Evolutionary conservation across 2,888 invertebrate species (phyloP), one percentile per base, ranked within the genome.

Genomic region (Anoplius nigerrimus): DNA sequence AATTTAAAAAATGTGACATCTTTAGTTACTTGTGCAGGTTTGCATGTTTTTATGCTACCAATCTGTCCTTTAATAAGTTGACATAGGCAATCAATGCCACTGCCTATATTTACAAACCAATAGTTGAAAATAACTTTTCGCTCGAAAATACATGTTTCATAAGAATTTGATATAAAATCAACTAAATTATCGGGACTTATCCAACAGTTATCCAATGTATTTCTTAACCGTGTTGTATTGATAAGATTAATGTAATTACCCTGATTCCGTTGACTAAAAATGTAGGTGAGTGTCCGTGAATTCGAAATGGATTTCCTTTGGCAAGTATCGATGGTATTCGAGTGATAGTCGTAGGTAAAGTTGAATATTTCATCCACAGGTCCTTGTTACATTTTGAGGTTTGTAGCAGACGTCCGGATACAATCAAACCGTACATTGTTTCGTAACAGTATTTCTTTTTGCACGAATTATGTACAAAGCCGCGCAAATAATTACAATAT

Each of bases 401-500:
- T 54, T 69, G 72, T 34, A 69, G 61, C 20, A 81, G 60, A 70
- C 75, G 76, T 21, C 76, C 68, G 43, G 70, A 79, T 58, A 80
- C 58, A 60, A 78, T 20, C 59, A 76, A 67, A 48, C 75, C 75
- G 69, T 77, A 77, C 84, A 84, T 84, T 16, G 63, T 75, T 46
- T 2, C 46, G 16, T 20, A 0, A 20, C 11, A 20, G 15, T n/a
- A 2, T 34, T 3, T 34, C 1, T 13, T 34, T 6, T 1, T 1
- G 34, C 11, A 2, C 2, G 6, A 24, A 2, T 24, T 24, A 24
- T 24, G 24, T 24, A 24, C 24, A 24, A 24, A 6, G 6, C 6
- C 24, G 24, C 24, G 24, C 24, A 24, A 6, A 24, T 24, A 24
- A 4, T 4, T 2, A 24, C 2, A 24, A 24, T 4, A 24, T 2